Conservation (phyloP, 2,888 invertebrate species). For the Oegoconia quadripuncta region DNA sequence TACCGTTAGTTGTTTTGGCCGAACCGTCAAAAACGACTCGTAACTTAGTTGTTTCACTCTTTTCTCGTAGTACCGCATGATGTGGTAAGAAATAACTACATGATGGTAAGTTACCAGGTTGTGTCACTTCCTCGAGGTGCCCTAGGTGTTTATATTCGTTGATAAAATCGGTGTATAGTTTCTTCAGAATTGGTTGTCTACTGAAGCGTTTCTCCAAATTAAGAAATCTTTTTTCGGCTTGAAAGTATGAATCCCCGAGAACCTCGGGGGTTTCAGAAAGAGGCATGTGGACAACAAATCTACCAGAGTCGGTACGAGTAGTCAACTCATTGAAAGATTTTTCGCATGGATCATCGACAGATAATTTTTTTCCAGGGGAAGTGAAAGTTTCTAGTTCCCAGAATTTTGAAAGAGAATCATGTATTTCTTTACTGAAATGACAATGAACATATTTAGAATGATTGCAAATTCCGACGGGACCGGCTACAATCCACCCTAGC, state of each 20-base stretch:
- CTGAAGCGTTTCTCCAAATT: conserved; percentile 1
- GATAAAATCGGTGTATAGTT: not conserved
- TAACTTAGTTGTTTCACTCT: conserved; percentile 14
- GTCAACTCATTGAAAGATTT: conserved; percentile 1
- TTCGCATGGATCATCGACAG: conserved; percentile 17
- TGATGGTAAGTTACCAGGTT: not conserved
- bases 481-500: conserved; percentile 28
- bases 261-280: not conserved
- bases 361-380: too few relatives aligned
- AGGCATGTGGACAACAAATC: conserved; percentile 1
- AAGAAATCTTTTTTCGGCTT: not conserved
- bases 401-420: conserved; percentile 19
- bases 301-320: not conserved
- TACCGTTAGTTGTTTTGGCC: conserved; percentile 5
- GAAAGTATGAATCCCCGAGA: not conserved
- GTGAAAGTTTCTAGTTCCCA: conserved; percentile 27
- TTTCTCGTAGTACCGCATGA: conserved; percentile 10
- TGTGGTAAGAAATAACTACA: conserved; percentile 11
- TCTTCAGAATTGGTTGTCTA: not conserved
- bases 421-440: too few relatives aligned
- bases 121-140: not conserved
- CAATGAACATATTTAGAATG: conserved; percentile 4
- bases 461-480: conserved; percentile 19
- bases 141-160: not conserved
- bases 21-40: too few relatives aligned